Conservation (phyloP, 2,797 vertebrate genomes). For the Diplodus sargus region DNA sequence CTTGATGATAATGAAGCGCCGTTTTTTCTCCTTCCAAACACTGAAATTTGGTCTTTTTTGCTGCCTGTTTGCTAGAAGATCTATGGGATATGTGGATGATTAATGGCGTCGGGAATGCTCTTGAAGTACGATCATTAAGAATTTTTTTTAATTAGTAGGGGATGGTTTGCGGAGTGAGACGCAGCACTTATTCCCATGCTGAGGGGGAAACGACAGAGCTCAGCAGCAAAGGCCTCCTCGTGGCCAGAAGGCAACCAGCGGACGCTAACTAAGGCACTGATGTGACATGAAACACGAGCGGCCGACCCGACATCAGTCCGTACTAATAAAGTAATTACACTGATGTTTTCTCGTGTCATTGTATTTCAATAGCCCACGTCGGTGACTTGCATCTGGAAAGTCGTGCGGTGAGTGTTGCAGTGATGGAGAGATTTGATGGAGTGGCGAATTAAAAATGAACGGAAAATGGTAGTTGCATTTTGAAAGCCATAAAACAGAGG, state of each 20-base stretch:
- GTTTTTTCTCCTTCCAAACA: constrained; percentile 6
- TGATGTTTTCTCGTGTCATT: constrained; percentile 42
- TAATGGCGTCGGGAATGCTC: constrained; percentile 56
- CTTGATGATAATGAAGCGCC: constrained; percentile 58
- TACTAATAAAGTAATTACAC: constrained; percentile 57
- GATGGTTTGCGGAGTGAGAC: constrained; percentile 56
- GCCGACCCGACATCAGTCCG: constrained; percentile 39
- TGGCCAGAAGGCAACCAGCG: constrained; percentile 44
- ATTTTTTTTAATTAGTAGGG: constrained; percentile 70
- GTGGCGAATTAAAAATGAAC: constrained; percentile 52
- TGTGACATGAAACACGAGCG: constrained; percentile 63
- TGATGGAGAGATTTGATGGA: constrained; percentile 52
- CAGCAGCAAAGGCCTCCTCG: constrained; percentile 41
- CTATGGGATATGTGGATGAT: constrained; percentile 64
- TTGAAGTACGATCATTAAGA: constrained; percentile 65
- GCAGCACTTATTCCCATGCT: constrained; percentile 30
- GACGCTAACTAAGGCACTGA: constrained; percentile 47
- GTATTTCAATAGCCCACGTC: constrained; percentile 37
- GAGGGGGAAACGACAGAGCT: constrained; percentile 40
- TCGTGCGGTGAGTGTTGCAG: constrained; percentile 14
- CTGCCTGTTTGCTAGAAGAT: constrained; percentile 57
- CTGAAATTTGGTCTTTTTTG: constrained; percentile 35
- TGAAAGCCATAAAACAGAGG: constrained; percentile 58
- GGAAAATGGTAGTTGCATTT: constrained; percentile 59
- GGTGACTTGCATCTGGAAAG: constrained; percentile 54